Evolutionary conservation across 23 tunicate genomes (phyloP).

Genomic region (Diplosoma virens): DNA sequence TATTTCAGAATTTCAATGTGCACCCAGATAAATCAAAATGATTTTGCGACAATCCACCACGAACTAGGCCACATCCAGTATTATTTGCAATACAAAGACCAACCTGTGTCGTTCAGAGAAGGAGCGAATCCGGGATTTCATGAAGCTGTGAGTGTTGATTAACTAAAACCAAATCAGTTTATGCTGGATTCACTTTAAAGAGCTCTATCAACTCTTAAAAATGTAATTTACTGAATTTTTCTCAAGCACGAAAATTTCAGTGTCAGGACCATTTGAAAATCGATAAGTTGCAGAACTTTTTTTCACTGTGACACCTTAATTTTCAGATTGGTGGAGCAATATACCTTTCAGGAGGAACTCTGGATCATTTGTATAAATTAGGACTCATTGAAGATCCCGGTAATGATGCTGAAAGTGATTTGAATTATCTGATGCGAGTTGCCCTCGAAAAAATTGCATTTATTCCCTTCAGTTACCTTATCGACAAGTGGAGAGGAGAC

Average conservation of each 20-base stretch:
- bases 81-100: constrained; percentile 85
- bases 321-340: constrained; percentile 86
- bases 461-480: constrained; percentile 96
- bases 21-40: constrained; percentile 76
- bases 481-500: constrained; percentile 99
- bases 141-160: constrained; percentile 96
- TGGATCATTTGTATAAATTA: constrained; percentile 88
- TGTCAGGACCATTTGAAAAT: too few species aligned
- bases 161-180: neutral
- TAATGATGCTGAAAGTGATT: constrained; percentile 67
- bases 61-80: constrained; percentile 99
- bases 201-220: too few species aligned
- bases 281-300: too few species aligned
- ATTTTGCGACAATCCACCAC: constrained; percentile 96
- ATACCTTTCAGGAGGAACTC: constrained; percentile 83
- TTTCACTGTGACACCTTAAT: neutral
- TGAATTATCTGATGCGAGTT: constrained; percentile 98
- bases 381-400: constrained; percentile 68
- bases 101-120: constrained; percentile 80
- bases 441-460: constrained; percentile 94
- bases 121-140: constrained; percentile 99
- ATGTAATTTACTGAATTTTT: too few species aligned
- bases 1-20: constrained; percentile 85
- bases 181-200: neutral
- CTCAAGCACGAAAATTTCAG: too few species aligned